A percentile compares a stretch with the other conserved stretches of the same genome.
Evolutionary conservation across 2,113 vertebrate genomes (phyloP).

Genomic region (Galeopterus variegatus): DNA sequence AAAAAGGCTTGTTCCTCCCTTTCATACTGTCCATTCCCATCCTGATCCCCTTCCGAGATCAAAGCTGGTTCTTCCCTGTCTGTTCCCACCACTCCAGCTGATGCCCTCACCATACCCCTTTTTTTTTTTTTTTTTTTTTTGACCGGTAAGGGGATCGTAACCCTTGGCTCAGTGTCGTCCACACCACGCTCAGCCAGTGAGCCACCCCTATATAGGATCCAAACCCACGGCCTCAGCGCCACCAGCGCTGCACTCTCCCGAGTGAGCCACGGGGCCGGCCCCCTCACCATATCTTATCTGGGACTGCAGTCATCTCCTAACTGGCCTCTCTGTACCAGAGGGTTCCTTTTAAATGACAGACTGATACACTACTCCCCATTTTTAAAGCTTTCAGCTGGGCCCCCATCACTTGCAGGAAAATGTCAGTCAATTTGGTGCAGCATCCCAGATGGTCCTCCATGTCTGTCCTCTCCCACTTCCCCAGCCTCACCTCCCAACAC

Average conservation of each 20-base stretch:
- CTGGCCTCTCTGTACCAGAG: not conserved
- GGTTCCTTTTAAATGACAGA: not conserved
- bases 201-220: no score
- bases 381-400: not conserved
- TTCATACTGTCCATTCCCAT: not conserved
- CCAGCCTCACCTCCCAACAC: not conserved
- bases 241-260: no score
- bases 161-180: no score
- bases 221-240: no score
- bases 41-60: not conserved
- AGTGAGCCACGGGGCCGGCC: no score
- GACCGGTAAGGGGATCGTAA: no score
- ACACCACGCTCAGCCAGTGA: no score
- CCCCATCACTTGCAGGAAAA: not conserved
- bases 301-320: not conserved
- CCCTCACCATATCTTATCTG: not conserved
- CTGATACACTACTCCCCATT: not conserved
- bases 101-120: not conserved
- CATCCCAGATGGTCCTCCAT: not conserved
- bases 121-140: no score
- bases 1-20: not conserved
- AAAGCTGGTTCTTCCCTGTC: not conserved
- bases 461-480: not conserved
- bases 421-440: not conserved
- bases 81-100: not conserved